Percentiles rank a stretch among this genome's conserved stretches.
Evolutionary conservation across 2,888 invertebrate genomes (phyloP).

Genomic region (Ornithoptera priamus): DNA sequence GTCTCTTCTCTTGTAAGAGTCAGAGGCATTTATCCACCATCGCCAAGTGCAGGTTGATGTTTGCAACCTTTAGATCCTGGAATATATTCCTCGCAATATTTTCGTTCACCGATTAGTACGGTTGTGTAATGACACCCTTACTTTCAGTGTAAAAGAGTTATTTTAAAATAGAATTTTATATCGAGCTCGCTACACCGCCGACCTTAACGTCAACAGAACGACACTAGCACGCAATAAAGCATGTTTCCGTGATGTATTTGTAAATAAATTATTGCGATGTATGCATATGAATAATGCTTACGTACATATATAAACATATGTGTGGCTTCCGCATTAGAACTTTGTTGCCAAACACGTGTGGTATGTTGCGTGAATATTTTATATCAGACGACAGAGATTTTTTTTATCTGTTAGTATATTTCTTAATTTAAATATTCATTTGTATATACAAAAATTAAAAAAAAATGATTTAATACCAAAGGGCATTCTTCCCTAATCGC

Average conservation of each 20-base stretch:
- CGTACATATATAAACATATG: background rate
- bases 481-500: no score
- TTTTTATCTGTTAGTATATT: no score
- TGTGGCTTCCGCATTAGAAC: background rate
- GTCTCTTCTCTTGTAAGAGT: no score
- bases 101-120: background rate
- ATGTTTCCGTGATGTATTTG: background rate
- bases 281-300: background rate
- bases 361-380: no score
- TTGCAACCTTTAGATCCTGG: no score
- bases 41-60: no score
- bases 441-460: no score
- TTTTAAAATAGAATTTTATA: conserved; percentile 13
- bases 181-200: conserved; percentile 18
- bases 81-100: no score
- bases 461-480: no score
- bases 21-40: no score
- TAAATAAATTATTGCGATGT: conserved; percentile 12
- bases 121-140: background rate
- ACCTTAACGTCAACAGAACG: conserved; percentile 17
- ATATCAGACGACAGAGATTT: no score
- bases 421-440: no score
- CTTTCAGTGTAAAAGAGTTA: background rate
- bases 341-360: background rate
- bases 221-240: conserved; percentile 11